Base-by-base conservation (phyloP, 2,888 invertebrate species). In the Vannuccia rotundouncinata region DNA sequence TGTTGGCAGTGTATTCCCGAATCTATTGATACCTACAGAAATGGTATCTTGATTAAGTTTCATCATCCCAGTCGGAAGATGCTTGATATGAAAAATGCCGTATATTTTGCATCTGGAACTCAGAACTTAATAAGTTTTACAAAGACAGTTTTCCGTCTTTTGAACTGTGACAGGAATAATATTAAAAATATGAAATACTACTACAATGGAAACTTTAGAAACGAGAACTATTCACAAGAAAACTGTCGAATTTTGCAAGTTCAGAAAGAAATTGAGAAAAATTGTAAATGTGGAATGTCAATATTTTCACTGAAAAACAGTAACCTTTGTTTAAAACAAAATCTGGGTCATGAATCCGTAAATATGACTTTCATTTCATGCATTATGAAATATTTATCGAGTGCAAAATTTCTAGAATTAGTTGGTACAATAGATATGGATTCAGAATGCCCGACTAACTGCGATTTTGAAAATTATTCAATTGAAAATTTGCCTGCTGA, bases 1-100 rank as follows among this genome's bases (percentile, higher is more conserved):
- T 66, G 66, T 22, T 66, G 66, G 66, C 66, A 66, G 17, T 66
- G 66, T 66, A 66, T 66, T 22, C 66, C 66, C 2, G 66, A 66
- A 22, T 66, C 66, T 66, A 66, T 66, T 17, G 22, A 5, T n/a
- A 66, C 66, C 5, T 66, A n/a, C 25, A 66, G 25, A 66, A n/a
- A 5, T n/a, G 66, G 66, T 2, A 22, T 66, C 2, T 66, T 66
- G 2, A 22, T 66, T 5, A 5, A 22, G 5, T 2, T 66, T n/a
- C 66, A 66, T 66, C 13, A 22, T 66, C 66, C 66, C 25, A 22
- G 25, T n/a, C 2, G 5, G 25, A 5, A 27, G 2, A 27, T 66
- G 25, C 22, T 66, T 13, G 66, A 66, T 13, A 5, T 66, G 22
- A 27, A 22, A 66, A 5, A 5, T n/a, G 66, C 66, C 2, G 22